Percentiles rank a stretch among this genome's conserved stretches.
These are phyloP conservation scores for Drosophila murphyi DNA, from an alignment of 1,140 invertebrate species.

Conservation along the genomic window DNA sequence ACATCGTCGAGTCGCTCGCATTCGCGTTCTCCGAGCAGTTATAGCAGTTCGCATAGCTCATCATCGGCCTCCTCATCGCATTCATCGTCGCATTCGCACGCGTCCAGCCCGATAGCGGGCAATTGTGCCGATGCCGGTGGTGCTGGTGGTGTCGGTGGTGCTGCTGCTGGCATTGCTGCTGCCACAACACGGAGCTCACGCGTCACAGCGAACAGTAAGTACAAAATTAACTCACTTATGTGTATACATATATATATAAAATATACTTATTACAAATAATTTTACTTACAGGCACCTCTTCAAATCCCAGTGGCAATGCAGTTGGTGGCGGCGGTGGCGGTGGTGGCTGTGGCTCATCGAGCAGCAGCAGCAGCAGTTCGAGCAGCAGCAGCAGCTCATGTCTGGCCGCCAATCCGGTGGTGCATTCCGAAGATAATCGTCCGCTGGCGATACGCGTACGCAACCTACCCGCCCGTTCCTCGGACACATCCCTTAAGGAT, in stretches of 20 bases:
- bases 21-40: conserved; percentile 85
- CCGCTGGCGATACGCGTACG: conserved; percentile 96
- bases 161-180: conserved; percentile 12
- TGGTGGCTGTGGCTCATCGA: conserved; percentile 70
- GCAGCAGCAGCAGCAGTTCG: conserved; percentile 76
- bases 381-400: conserved; percentile 70
- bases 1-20: conserved; percentile 86
- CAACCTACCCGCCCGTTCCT: conserved; percentile 94
- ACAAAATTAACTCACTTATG: neutral
- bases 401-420: conserved; percentile 81
- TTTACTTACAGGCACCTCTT: conserved; percentile 59
- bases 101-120: conserved; percentile 77
- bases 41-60: conserved; percentile 83
- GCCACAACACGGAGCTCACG: conserved; percentile 43
- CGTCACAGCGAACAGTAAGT: conserved; percentile 72
- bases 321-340: conserved; percentile 62
- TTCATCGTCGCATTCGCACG: conserved; percentile 84
- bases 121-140: conserved; percentile 72
- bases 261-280: neutral
- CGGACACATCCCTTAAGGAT: conserved; percentile 97
- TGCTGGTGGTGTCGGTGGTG: conserved; percentile 37
- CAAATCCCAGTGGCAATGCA: conserved; percentile 81
- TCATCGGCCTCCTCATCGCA: conserved; percentile 79
- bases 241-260: too few relatives aligned
- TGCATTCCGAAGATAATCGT: conserved; percentile 89